Evolutionary conservation across 2,797 vertebrate species (phyloP).

Genomic region (Pantherophis vulpinus): DNA sequence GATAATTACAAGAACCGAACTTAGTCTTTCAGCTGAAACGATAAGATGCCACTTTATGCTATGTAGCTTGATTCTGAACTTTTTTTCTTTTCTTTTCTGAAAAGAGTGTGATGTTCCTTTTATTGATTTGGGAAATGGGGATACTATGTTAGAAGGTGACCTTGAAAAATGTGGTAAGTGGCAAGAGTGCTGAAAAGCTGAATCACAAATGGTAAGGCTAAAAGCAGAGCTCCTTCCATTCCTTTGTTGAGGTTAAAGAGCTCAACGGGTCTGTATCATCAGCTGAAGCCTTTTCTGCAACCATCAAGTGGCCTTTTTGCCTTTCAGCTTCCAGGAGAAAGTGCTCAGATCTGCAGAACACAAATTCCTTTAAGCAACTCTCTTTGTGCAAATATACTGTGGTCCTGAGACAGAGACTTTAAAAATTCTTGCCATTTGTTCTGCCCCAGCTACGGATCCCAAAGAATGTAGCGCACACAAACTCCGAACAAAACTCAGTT

Average conservation of each 20-base stretch:
- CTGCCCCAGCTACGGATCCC: no score
- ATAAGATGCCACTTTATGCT: constrained; percentile 2
- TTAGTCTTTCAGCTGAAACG: background rate
- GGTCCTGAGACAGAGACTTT: background rate
- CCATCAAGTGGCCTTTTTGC: constrained; percentile 11
- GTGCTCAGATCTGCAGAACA: constrained; percentile 12
- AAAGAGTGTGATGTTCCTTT: constrained; percentile 60
- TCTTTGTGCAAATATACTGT: background rate
- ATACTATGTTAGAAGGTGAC: constrained; percentile 62
- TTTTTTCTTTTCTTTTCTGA: constrained; percentile 17
- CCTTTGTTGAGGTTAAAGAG: constrained; percentile 35
- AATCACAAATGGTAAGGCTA: constrained; percentile 64
- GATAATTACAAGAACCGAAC: background rate
- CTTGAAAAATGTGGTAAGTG: constrained; percentile 72
- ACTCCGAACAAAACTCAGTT: no score
- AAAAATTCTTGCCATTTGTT: background rate
- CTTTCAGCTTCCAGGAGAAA: constrained; percentile 33
- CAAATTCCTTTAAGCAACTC: accelerated
- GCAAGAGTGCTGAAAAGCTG: constrained; percentile 70
- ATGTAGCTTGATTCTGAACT: constrained; percentile 22
- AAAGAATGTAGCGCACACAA: no score
- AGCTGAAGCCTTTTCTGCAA: constrained; percentile 38
- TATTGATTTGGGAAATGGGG: constrained; percentile 65
- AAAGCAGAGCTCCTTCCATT: constrained; percentile 60
- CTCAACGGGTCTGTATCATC: constrained; percentile 26